phyloP scores from a whole-genome alignment of 2,797 vertebrate genomes.

The Iguana delicatissima region DNA sequence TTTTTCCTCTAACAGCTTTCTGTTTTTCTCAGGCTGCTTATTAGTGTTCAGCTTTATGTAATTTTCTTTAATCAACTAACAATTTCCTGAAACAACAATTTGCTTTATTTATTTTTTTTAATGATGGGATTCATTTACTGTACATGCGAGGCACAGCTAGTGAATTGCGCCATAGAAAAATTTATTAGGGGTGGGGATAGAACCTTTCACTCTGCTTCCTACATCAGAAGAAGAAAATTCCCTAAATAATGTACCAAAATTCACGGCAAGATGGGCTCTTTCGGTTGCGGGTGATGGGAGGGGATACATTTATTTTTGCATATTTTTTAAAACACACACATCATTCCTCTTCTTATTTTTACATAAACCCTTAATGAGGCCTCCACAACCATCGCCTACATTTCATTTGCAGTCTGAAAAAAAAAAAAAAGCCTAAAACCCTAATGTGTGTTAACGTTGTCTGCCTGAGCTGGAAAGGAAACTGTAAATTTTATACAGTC shows the following conservation, averaged over 20 bases:
- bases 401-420: constrained; percentile 55
- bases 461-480: constrained; percentile 62
- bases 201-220: not conserved
- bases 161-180: not conserved
- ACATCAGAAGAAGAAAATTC: not conserved
- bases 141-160: not conserved
- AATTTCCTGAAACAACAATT: not conserved
- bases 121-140: not conserved
- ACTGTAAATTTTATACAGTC: constrained; percentile 65
- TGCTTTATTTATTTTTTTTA: not conserved
- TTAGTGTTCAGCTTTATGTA: not conserved
- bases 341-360: constrained; percentile 30
- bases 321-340: not conserved
- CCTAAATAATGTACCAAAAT: not conserved
- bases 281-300: too few species aligned
- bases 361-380: constrained; percentile 56
- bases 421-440: constrained; percentile 18
- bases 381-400: constrained; percentile 46
- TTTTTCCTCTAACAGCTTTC: not conserved
- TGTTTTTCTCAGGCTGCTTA: not conserved
- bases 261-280: not conserved
- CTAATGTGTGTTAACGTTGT: constrained; percentile 51
- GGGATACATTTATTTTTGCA: not conserved
- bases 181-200: not conserved
- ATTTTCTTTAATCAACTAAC: constrained; percentile 11